A percentile compares a stretch with the other conserved stretches of the same genome.
Conservation (phyloP, 2,113 vertebrate species). For the Donacobius atricapilla region DNA sequence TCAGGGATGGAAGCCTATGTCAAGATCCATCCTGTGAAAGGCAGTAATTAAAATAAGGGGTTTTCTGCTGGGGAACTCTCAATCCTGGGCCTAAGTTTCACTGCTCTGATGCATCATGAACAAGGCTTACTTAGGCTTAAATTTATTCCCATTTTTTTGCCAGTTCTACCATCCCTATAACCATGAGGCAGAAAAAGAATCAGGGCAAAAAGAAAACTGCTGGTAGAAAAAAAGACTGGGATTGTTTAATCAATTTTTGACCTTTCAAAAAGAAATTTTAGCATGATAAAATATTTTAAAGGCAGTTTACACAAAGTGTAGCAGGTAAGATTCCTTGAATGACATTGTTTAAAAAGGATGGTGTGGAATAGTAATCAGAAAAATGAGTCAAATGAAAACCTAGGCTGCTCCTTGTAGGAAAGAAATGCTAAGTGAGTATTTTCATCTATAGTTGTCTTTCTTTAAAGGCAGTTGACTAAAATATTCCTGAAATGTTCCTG, state of each 20-base stretch:
- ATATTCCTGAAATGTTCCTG: slow-evolving; percentile 5
- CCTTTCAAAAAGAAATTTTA: neutral
- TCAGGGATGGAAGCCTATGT: neutral
- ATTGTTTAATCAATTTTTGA: neutral
- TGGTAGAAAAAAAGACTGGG: neutral
- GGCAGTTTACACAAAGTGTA: slow-evolving; percentile 6
- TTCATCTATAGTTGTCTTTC: neutral
- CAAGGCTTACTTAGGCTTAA: neutral
- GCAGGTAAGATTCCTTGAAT: slow-evolving; percentile 11
- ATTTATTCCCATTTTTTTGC: neutral
- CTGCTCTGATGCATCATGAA: neutral
- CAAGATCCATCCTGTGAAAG: rapidly evolving
- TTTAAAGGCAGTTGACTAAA: neutral
- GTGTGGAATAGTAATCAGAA: slow-evolving; percentile 56
- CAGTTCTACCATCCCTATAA: neutral
- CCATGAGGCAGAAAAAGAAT: neutral
- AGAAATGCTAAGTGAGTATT: neutral
- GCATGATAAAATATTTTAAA: neutral
- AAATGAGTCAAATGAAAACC: neutral
- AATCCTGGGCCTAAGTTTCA: neutral
- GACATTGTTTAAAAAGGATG: neutral
- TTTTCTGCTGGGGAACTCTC: neutral
- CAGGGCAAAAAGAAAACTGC: neutral
- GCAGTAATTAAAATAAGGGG: neutral
- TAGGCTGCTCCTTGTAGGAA: neutral